phyloP scores from a whole-genome alignment of 2,113 vertebrate genomes.

The Sylvilagus bachmani region DNA sequence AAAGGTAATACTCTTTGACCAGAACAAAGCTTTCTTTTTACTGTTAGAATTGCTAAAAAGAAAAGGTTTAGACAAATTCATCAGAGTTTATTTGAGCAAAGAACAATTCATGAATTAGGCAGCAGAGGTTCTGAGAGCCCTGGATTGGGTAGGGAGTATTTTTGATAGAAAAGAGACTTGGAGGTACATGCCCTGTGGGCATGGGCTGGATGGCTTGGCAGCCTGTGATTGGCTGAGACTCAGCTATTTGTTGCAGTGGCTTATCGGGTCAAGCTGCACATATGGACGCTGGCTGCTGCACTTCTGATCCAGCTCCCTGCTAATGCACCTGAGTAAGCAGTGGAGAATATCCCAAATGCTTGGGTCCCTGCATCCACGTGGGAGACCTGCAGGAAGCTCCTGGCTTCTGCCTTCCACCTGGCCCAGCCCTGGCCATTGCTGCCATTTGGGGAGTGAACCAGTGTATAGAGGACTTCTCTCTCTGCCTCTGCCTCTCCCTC shows the following conservation, averaged over 20 bases:
- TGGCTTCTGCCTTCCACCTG: too few relatives aligned
- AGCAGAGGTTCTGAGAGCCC: not conserved
- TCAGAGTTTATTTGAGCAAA: not conserved
- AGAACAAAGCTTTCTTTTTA: constrained; percentile 6
- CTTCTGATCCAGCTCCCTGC: too few relatives aligned
- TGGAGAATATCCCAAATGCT: too few relatives aligned
- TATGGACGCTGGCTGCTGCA: too few relatives aligned
- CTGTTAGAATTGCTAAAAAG: not conserved
- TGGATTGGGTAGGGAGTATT: not conserved
- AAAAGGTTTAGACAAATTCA: not conserved
- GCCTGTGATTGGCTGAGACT: not conserved
- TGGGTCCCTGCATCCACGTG: too few relatives aligned
- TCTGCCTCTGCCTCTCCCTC: too few relatives aligned
- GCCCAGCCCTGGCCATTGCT: too few relatives aligned
- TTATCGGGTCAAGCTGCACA: too few relatives aligned
- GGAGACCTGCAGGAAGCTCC: too few relatives aligned
- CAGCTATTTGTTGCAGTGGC: not conserved
- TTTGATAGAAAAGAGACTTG: not conserved
- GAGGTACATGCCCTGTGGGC: not conserved
- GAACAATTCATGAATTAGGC: not conserved
- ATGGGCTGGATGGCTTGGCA: not conserved
- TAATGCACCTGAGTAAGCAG: too few relatives aligned
- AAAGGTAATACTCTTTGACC: not conserved
- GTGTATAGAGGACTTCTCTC: too few relatives aligned
- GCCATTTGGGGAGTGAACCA: too few relatives aligned